Base-by-base conservation (phyloP, 2,888 invertebrate species). In the Pelosia muscerda region DNA sequence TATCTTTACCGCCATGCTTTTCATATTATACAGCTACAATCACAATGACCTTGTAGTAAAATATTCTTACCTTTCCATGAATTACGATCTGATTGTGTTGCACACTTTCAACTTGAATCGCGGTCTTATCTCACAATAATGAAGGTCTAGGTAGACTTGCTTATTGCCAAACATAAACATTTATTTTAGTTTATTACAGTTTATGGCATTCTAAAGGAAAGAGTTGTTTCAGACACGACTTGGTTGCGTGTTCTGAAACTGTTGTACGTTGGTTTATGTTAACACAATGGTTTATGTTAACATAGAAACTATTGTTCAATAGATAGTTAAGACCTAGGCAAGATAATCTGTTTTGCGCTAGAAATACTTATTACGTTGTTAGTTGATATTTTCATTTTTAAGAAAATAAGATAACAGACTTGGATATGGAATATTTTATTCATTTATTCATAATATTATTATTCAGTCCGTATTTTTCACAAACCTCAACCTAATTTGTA, bases 21-120 rank as follows among this genome's bases (percentile, higher is more conserved):
- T n/a, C 38, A 49, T 15, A 53, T 42, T 49, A 76, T 73, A 68
- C 64, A 71, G 31, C 54, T 66, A 26, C 75, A 71, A 75, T 76
- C 68, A 76, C 42, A 9, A 63, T 25, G 66, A 53, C 69, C 68
- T 78, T 71, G 71, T 59, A 23, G 49, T 49, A 49, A 49, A 49
- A 49, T n/a, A 49, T 9, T 38, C 5, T 23, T 23, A 6, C 34
- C 11, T 22, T 13, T 22, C 6, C 13, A 34, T 58, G n/a, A 57
- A 58, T 58, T 28, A 26, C 2, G n/a, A 57, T 22, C 22, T 22
- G 31, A 34, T 57, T 22, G n/a, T 6, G 22, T 4, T 22, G 13
- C n/a, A 56, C 26, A 57, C 28, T 57, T 28, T 31, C 4, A 1
- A 57, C n/a, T 31, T 31, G 10, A 4, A 57, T 57, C n/a, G 19